phyloP scores from a whole-genome alignment of 2,888 invertebrate genomes.

The Bellardia pandia region DNA sequence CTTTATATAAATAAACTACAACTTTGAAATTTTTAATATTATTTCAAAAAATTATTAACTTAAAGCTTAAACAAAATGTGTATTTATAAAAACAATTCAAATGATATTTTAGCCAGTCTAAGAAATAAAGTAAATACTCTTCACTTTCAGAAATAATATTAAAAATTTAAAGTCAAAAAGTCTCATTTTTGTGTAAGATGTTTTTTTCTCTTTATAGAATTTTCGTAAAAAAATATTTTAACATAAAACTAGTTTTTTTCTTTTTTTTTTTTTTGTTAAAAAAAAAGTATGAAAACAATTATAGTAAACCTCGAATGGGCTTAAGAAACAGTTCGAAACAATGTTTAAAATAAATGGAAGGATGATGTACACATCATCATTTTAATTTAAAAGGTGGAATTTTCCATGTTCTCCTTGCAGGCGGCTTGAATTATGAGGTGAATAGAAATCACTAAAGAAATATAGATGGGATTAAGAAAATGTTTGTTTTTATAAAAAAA shows the following conservation, averaged over 20 bases:
- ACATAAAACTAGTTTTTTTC: slow-evolving; percentile 54
- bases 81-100: slow-evolving; percentile 14
- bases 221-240: slow-evolving; percentile 65
- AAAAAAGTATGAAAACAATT: slow-evolving; percentile 36
- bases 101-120: slow-evolving; percentile 27
- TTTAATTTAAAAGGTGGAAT: slow-evolving; percentile 53
- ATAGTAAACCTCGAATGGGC: slow-evolving; percentile 35
- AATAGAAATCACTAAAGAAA: slow-evolving; percentile 42
- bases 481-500: slow-evolving; percentile 19
- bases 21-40: slow-evolving; percentile 71
- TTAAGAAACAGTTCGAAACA: slow-evolving; percentile 29
- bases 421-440: slow-evolving; percentile 48
- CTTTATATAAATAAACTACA: slow-evolving; percentile 74
- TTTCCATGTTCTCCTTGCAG: slow-evolving; percentile 30
- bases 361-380: slow-evolving; percentile 47
- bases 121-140: slow-evolving; percentile 37
- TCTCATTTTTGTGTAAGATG: slow-evolving; percentile 58
- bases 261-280: slow-evolving; percentile 45
- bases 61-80: slow-evolving; percentile 35
- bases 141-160: slow-evolving; percentile 59
- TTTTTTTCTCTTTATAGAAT: slow-evolving; percentile 54
- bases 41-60: slow-evolving; percentile 71
- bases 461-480: not conserved
- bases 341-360: slow-evolving; percentile 49
- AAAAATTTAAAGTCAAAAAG: slow-evolving; percentile 58